Conservation (phyloP, 2,113 vertebrate genomes). For the Numenius arquata region DNA sequence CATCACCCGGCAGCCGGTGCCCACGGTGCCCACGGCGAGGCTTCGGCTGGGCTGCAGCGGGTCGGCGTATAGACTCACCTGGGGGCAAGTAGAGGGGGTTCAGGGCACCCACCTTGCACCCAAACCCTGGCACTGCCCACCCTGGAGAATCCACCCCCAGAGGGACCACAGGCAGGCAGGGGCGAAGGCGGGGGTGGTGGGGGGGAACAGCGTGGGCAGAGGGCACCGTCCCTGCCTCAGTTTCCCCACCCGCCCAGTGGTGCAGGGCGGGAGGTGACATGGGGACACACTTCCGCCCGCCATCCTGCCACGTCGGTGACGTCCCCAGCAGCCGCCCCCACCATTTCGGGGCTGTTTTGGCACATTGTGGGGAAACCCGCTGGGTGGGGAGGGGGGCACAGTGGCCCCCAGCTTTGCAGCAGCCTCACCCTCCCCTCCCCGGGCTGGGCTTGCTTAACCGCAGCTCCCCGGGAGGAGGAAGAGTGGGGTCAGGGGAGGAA, state of each 20-base stretch:
- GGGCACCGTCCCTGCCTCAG: background rate
- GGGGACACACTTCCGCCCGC: background rate
- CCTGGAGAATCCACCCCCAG: background rate
- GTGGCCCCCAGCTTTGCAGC: accelerated
- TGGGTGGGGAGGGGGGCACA: accelerated
- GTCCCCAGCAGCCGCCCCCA: background rate
- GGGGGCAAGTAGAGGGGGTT: background rate
- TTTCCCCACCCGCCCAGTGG: background rate
- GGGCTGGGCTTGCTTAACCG: background rate
- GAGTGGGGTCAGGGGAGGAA: background rate
- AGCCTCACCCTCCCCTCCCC: background rate
- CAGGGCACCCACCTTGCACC: background rate
- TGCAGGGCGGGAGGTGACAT: background rate
- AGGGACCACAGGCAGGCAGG: background rate
- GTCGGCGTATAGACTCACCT: slow-evolving; percentile 87
- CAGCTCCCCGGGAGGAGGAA: background rate
- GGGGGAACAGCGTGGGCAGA: background rate
- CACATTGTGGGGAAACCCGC: accelerated
- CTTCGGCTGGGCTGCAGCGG: slow-evolving; percentile 70
- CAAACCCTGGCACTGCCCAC: background rate
- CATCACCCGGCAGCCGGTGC: slow-evolving; percentile 68
- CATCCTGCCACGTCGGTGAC: background rate
- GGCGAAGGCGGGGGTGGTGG: too few species aligned
- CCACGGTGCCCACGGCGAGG: slow-evolving; percentile 42
- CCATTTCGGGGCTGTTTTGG: background rate